A percentile compares a stretch with the other conserved stretches of the same genome.
These are phyloP conservation scores for Sardinella longiceps DNA, from an alignment of 2,797 vertebrate species.

Conservation along the genomic window DNA sequence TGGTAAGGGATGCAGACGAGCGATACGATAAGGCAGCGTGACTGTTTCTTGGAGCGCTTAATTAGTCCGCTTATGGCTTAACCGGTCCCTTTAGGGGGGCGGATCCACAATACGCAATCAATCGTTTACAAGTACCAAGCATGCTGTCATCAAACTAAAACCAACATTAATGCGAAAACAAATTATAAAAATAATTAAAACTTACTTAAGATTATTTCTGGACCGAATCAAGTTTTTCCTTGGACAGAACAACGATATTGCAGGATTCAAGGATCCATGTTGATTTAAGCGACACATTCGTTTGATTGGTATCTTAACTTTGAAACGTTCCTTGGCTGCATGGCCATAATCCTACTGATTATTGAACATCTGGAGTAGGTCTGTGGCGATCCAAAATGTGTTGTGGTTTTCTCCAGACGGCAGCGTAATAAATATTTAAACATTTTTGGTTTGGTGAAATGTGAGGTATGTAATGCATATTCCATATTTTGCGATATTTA, in stretches of 20 bases:
- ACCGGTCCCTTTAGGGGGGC: conserved; percentile 62
- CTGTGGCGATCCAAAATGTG: conserved; percentile 63
- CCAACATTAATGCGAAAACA: background rate
- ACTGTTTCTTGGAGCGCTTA: conserved; percentile 61
- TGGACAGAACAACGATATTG: background rate
- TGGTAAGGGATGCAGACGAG: background rate
- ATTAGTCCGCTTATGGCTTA: conserved; percentile 52
- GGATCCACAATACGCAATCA: conserved; percentile 48
- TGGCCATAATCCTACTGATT: conserved; percentile 50
- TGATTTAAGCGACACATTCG: background rate
- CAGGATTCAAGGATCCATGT: background rate
- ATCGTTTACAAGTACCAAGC: conserved; percentile 4
- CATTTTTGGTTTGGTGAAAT: conserved; percentile 41
- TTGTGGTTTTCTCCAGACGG: conserved; percentile 59
- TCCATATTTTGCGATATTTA: conserved; percentile 38
- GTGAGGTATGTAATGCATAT: conserved; percentile 32
- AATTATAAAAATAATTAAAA: background rate
- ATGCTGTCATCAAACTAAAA: background rate
- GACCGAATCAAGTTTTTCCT: background rate
- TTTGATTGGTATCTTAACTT: background rate
- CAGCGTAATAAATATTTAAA: conserved; percentile 48
- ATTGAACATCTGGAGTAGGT: conserved; percentile 71
- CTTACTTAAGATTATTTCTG: background rate
- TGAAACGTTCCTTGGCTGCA: background rate
- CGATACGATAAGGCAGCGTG: background rate